These are phyloP conservation scores for Agapostemon virescens DNA, from an alignment of 2,888 invertebrate genomes.

Conservation along the genomic window DNA sequence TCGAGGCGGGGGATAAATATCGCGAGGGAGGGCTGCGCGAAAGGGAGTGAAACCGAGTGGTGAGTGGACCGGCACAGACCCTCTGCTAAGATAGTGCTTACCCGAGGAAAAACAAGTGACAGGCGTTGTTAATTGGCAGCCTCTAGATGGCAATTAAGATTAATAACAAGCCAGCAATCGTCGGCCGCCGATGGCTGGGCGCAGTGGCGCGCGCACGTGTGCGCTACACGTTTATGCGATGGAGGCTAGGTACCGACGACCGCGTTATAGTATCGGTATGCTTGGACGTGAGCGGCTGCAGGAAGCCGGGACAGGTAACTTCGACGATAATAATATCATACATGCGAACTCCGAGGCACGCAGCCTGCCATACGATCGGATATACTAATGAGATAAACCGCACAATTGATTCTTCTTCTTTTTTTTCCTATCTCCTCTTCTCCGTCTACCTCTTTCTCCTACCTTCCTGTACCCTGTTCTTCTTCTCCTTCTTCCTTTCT, in stretches of 20 bases:
- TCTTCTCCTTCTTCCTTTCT: not conserved
- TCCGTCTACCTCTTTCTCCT: not conserved
- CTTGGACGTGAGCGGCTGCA: slow-evolving; percentile 32
- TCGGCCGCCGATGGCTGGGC: slow-evolving; percentile 60
- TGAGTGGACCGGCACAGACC: slow-evolving; percentile 38
- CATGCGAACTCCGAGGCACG: slow-evolving; percentile 30
- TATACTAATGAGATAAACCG: slow-evolving; percentile 54
- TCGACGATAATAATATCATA: slow-evolving; percentile 56
- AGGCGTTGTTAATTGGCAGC: slow-evolving; percentile 78
- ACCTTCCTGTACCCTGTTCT: not conserved
- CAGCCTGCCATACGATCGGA: slow-evolving; percentile 30
- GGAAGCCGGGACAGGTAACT: slow-evolving; percentile 45
- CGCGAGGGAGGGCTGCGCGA: slow-evolving; percentile 17
- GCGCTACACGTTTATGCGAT: slow-evolving; percentile 1
- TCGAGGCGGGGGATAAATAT: slow-evolving; percentile 33
- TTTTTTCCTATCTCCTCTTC: not conserved
- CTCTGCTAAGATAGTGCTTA: slow-evolving; percentile 60
- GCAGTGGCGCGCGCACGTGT: slow-evolving; percentile 18
- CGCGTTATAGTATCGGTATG: slow-evolving; percentile 17
- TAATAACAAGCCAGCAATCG: slow-evolving; percentile 77
- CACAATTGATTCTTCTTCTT: slow-evolving; percentile 27
- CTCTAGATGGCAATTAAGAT: slow-evolving; percentile 79
- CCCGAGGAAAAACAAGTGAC: slow-evolving; percentile 74
- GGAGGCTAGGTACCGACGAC: slow-evolving; percentile 2
- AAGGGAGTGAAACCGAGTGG: slow-evolving; percentile 40